A percentile compares a stretch with the other conserved stretches of the same genome.
Evolutionary conservation across 2,797 vertebrate species (phyloP).

Genomic region (Tauraco hartlaubi): DNA sequence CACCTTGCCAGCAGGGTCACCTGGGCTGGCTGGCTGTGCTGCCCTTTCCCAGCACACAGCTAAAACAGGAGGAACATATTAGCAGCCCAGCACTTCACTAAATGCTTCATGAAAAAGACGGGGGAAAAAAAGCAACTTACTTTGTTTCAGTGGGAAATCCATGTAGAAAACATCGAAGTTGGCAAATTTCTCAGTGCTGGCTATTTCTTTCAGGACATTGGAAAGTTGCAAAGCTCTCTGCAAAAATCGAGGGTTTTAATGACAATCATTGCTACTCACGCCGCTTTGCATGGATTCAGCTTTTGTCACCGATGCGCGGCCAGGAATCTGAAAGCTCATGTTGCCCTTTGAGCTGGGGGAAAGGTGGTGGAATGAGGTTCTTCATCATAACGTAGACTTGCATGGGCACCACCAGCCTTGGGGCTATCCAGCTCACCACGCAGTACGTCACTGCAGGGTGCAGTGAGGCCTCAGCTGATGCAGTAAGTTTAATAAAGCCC

Average conservation of each 20-base stretch:
- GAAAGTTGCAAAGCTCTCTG: conserved; percentile 83
- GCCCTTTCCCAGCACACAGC: neutral
- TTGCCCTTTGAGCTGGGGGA: neutral
- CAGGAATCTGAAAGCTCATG: neutral
- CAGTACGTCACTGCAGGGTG: neutral
- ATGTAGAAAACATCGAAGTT: conserved; percentile 78
- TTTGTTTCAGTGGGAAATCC: conserved; percentile 78
- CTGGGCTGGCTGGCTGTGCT: neutral
- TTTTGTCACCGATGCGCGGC: neutral
- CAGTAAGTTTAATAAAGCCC: fast-evolving
- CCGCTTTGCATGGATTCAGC: neutral
- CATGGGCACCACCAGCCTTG: neutral
- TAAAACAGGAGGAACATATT: neutral
- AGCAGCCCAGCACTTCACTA: neutral
- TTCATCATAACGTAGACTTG: neutral
- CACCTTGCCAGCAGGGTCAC: neutral
- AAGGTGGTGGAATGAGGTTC: neutral
- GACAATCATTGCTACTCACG: neutral
- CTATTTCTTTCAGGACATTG: conserved; percentile 73
- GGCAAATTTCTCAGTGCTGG: conserved; percentile 68
- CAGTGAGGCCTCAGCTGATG: neutral
- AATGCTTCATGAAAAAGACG: neutral
- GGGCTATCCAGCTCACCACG: neutral
- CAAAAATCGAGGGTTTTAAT: neutral
- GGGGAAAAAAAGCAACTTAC: conserved; percentile 69